Evolutionary conservation across 1,140 invertebrate genomes (phyloP), one percentile per base, ranked within the genome.

Genomic region (Diorhabda elongata): DNA sequence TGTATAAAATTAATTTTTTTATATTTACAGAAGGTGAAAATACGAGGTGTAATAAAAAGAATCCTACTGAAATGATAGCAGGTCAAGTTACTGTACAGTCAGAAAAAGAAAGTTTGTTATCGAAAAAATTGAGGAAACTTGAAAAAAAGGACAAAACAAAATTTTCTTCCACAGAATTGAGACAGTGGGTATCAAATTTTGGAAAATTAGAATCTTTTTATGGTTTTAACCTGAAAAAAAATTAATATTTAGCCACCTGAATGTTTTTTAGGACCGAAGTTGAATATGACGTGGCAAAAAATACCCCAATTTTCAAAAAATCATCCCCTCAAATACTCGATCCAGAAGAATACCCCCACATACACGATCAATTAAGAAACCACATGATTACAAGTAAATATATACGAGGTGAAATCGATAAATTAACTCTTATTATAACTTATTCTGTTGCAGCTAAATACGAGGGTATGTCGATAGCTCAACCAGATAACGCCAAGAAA

Each of bases 111-210:
- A 94, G 91, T 75, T 81, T 88, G 66, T 77, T 95, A 43, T 84
- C 87, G 44, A 98, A 97, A 80, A 86, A 92, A 80, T 87, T 93
- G 5, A 85, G 93, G 8, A 96, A 95, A 79, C 93, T 96, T 78
- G 95, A 96, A 78, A 97, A 96, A 78, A 92, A 90, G 73, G 77
- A 77, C 47, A 80, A 77, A 72, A 74, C 72, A 71, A 81, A 75
- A 73, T 66, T 57, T 41, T 60, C 63, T 9, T 26, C 69, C 41
- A 67, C 61, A 62, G 66, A 71, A 67, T 69, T 69, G 56, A 58
- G 68, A 71, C 64, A 73, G 72, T 74, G 70, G 70, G 61, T 73
- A 64, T 52, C 26, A 26, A 26, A 26, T 26, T 26, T 26, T 26
- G 26, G 26, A 26, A 26, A 64, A 26, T 57, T 26, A 26, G 26